A percentile compares a stretch with the other conserved stretches of the same genome.
phyloP scores from a whole-genome alignment of 1,140 invertebrate species.

The Mycetomoellerius zeteki region DNA sequence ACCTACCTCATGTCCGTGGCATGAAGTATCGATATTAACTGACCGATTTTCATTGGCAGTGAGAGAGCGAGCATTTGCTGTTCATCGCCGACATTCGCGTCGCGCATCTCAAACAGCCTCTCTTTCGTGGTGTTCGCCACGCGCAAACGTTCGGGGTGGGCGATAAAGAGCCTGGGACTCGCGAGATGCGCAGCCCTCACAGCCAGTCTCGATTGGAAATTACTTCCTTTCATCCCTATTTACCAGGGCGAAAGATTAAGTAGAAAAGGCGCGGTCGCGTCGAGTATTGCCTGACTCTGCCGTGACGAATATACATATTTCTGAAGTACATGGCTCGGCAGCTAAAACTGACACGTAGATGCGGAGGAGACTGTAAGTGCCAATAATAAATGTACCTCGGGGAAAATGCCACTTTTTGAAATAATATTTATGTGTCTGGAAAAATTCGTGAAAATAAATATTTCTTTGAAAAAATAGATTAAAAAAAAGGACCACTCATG shows the following conservation, averaged over 20 bases:
- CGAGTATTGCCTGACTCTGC: slow-evolving; percentile 40
- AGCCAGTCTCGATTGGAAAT: slow-evolving; percentile 74
- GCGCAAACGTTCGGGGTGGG: slow-evolving; percentile 22
- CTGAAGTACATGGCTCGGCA: slow-evolving; percentile 48
- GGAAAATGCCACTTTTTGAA: not conserved
- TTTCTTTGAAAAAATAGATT: not conserved
- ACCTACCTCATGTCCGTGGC: not conserved
- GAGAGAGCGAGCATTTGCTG: not conserved
- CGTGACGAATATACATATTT: slow-evolving; percentile 46
- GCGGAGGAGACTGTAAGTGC: slow-evolving; percentile 7
- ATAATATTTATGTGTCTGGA: not conserved
- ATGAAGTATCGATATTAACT: slow-evolving; percentile 64
- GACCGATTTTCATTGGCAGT: slow-evolving; percentile 69
- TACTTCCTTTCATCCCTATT: slow-evolving; percentile 75
- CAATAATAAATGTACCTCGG: slow-evolving; percentile 41
- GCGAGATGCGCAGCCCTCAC: slow-evolving; percentile 46
- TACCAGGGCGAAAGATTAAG: slow-evolving; percentile 72
- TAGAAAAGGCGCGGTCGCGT: slow-evolving; percentile 68
- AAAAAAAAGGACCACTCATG: not conserved
- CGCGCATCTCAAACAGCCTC: slow-evolving; percentile 38
- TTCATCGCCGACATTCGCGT: not conserved
- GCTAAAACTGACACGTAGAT: slow-evolving; percentile 32
- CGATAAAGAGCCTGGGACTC: slow-evolving; percentile 39
- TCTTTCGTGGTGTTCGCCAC: slow-evolving; percentile 30
- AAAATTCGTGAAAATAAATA: slow-evolving; percentile 8